These are phyloP conservation scores for Drosophila nr. perissopoda DNA, from an alignment of 2,888 invertebrate genomes.

Conservation along the genomic window DNA sequence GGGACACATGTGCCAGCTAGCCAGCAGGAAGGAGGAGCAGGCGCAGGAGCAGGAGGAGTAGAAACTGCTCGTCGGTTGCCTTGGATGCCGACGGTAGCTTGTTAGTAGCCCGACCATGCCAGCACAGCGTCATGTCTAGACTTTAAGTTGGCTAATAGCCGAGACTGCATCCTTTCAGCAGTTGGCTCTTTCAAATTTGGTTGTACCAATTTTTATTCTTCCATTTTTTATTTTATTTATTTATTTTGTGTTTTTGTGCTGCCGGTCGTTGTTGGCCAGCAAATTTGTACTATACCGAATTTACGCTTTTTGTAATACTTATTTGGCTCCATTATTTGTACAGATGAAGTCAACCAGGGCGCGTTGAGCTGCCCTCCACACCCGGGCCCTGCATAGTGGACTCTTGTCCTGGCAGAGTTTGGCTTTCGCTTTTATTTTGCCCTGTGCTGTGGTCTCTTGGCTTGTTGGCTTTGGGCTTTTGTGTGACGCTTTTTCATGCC, in stretches of 20 bases:
- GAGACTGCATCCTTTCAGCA: slow-evolving; percentile 50
- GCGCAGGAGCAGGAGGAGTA: neutral
- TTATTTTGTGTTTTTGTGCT: slow-evolving; percentile 15
- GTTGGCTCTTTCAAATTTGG: slow-evolving; percentile 46
- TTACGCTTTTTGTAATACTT: slow-evolving; percentile 77
- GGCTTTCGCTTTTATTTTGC: slow-evolving; percentile 35
- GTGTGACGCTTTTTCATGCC: slow-evolving; percentile 62
- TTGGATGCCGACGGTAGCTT: slow-evolving; percentile 75
- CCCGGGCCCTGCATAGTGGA: neutral
- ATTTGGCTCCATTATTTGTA: slow-evolving; percentile 74
- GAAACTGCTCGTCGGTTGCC: slow-evolving; percentile 61
- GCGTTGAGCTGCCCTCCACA: slow-evolving; percentile 42
- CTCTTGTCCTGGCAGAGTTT: slow-evolving; percentile 19
- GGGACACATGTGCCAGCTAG: slow-evolving; percentile 41
- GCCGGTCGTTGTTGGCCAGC: slow-evolving; percentile 29
- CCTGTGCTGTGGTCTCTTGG: slow-evolving; percentile 34
- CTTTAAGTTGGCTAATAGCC: slow-evolving; percentile 78
- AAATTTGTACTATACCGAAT: slow-evolving; percentile 75
- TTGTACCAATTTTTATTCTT: slow-evolving; percentile 27
- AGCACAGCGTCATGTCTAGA: slow-evolving; percentile 59
- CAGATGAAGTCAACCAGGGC: slow-evolving; percentile 57
- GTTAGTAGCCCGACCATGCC: slow-evolving; percentile 47
- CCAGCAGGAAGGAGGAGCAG: neutral
- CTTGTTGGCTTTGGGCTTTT: slow-evolving; percentile 62
- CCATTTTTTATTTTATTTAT: slow-evolving; percentile 2